These are phyloP conservation scores for Anableps anableps DNA, from an alignment of 2,797 vertebrate species.

Conservation along the genomic window DNA sequence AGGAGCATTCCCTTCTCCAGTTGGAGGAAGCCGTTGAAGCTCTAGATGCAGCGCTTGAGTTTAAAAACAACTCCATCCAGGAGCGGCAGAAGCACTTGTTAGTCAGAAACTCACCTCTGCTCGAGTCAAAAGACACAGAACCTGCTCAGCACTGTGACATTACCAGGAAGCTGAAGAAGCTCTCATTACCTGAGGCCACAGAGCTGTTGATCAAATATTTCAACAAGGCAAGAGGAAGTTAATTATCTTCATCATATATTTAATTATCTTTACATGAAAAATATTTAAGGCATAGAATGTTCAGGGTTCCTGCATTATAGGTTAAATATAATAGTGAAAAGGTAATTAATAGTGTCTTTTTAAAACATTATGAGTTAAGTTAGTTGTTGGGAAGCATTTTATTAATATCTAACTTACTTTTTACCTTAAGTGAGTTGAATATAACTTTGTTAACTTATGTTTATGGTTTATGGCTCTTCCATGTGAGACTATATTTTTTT, in stretches of 20 bases:
- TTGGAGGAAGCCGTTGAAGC: slow-evolving; percentile 91
- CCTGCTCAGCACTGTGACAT: slow-evolving; percentile 78
- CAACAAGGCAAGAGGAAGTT: slow-evolving; percentile 82
- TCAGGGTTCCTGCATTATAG: neutral
- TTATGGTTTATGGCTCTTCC: no score
- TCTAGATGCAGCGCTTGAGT: slow-evolving; percentile 88
- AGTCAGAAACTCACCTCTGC: slow-evolving; percentile 53
- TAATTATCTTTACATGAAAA: neutral
- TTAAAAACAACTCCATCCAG: slow-evolving; percentile 85
- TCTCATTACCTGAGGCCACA: slow-evolving; percentile 81
- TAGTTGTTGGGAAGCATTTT: no score
- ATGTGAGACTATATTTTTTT: no score
- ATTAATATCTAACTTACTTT: no score
- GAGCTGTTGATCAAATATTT: slow-evolving; percentile 90
- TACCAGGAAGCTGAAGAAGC: slow-evolving; percentile 82
- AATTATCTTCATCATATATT: neutral
- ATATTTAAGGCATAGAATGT: neutral
- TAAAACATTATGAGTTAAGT: no score
- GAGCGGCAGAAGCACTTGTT: slow-evolving; percentile 79
- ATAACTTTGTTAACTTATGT: no score
- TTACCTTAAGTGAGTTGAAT: no score
- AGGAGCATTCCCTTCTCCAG: slow-evolving; percentile 86
- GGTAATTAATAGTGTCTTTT: no score
- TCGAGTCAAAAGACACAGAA: slow-evolving; percentile 68
- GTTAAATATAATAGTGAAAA: neutral